A percentile compares a stretch with the other conserved stretches of the same genome.
Conservation (phyloP, 2,113 vertebrate genomes). For the Copsychus sechellarum region DNA sequence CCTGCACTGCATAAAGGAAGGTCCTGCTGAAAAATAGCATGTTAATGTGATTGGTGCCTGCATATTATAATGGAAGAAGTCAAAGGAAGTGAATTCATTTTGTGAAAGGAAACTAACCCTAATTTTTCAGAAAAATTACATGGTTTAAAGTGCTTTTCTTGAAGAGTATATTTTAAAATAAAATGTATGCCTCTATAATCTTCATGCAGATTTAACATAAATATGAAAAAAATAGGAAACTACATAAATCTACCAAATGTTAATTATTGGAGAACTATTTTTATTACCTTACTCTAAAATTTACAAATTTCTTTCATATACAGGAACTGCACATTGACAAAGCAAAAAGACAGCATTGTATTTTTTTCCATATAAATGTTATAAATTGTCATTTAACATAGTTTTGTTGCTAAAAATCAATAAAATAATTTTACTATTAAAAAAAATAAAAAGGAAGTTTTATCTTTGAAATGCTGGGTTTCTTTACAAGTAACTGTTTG, state of each 20-base stretch:
- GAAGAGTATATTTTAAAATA: not conserved
- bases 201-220: not conserved
- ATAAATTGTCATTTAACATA: not conserved
- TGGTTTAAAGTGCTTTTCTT: not conserved
- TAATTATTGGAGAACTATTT: not conserved
- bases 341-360: not conserved
- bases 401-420: not conserved
- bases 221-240: not conserved
- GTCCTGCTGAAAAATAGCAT: not conserved
- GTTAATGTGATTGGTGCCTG: not conserved
- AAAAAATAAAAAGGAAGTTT: not conserved
- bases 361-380: not conserved
- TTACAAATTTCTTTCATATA: not conserved
- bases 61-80: not conserved
- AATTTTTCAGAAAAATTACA: not conserved
- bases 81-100: not conserved
- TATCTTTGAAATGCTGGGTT: not conserved
- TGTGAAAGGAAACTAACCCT: not conserved
- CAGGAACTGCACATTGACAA: not conserved
- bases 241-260: not conserved
- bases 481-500: not conserved
- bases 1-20: not conserved
- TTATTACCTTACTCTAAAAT: not conserved
- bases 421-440: not conserved
- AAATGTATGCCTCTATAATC: not conserved